These are phyloP conservation scores for Sinocyclocheilus anophthalmus DNA, from an alignment of 2,113 vertebrate genomes.

Conservation along the genomic window DNA sequence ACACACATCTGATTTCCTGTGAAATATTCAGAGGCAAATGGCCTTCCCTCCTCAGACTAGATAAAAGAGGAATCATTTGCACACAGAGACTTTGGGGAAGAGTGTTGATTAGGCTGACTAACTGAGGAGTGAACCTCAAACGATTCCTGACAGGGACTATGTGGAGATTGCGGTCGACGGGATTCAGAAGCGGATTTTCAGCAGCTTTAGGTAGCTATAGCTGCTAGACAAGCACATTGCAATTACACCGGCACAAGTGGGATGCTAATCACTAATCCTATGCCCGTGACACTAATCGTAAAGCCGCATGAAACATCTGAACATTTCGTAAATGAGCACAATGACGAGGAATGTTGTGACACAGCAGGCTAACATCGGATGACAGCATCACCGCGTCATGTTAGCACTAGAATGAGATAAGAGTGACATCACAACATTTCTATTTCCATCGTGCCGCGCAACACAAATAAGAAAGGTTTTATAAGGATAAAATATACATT, in stretches of 20 bases:
- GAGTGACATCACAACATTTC: neutral
- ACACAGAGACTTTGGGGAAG: conserved; percentile 5
- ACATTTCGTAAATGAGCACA: neutral
- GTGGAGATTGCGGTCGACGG: neutral
- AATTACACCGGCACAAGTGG: conserved; percentile 33
- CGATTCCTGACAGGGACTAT: neutral
- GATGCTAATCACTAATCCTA: conserved; percentile 40
- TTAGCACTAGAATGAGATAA: neutral
- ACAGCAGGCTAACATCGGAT: conserved; percentile 12
- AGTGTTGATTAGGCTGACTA: neutral
- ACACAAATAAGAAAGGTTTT: conserved; percentile 1
- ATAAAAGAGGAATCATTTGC: conserved; percentile 28
- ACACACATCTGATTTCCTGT: conserved; percentile 6
- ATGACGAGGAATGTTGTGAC: too few species aligned
- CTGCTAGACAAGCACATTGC: conserved; percentile 16
- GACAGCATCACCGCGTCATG: neutral
- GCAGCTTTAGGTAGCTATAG: conserved; percentile 20
- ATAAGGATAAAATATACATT: neutral
- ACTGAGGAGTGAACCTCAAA: conserved; percentile 5
- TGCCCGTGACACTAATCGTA: neutral
- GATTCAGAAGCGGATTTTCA: neutral
- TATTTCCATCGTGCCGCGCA: neutral
- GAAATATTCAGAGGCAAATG: conserved; percentile 31
- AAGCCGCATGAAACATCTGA: conserved; percentile 20
- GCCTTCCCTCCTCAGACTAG: conserved; percentile 18